Percentiles rank a stretch among this genome's conserved stretches.
Conservation (phyloP, 2,888 invertebrate genomes). For the Platerodrilus igneus region DNA sequence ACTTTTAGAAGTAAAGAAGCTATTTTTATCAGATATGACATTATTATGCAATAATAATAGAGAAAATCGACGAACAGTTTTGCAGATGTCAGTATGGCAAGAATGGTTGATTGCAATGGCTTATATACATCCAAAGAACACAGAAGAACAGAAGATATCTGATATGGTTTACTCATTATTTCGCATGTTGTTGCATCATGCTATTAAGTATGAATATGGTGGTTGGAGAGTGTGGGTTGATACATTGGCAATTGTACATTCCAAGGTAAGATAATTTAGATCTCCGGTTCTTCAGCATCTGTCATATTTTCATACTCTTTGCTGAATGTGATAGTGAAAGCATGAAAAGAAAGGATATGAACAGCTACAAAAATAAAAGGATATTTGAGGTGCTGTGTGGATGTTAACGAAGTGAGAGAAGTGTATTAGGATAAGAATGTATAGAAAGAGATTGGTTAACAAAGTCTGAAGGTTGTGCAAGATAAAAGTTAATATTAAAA, state of each 20-base stretch:
- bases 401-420: too few relatives aligned
- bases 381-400: too few relatives aligned
- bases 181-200: constrained; percentile 96
- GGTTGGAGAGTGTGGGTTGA: constrained; percentile 99
- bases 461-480: too few relatives aligned
- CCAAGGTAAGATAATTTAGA: constrained; percentile 70
- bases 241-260: constrained; percentile 97
- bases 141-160: constrained; percentile 92
- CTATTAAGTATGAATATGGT: constrained; percentile 98
- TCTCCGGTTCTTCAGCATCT: background rate
- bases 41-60: constrained; percentile 93
- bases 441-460: too few relatives aligned
- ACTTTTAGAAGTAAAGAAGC: constrained; percentile 86
- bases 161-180: constrained; percentile 98
- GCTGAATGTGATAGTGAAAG: too few relatives aligned
- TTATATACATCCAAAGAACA: constrained; percentile 93
- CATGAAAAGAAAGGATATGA: too few relatives aligned
- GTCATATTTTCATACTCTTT: too few relatives aligned
- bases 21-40: constrained; percentile 98
- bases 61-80: constrained; percentile 93
- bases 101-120: constrained; percentile 99
- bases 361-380: too few relatives aligned
- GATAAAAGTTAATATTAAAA: too few relatives aligned
- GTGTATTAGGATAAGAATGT: too few relatives aligned
- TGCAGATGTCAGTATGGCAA: constrained; percentile 99